phyloP scores from a whole-genome alignment of 2,113 vertebrate species.

The Cynoglossus semilaevis region DNA sequence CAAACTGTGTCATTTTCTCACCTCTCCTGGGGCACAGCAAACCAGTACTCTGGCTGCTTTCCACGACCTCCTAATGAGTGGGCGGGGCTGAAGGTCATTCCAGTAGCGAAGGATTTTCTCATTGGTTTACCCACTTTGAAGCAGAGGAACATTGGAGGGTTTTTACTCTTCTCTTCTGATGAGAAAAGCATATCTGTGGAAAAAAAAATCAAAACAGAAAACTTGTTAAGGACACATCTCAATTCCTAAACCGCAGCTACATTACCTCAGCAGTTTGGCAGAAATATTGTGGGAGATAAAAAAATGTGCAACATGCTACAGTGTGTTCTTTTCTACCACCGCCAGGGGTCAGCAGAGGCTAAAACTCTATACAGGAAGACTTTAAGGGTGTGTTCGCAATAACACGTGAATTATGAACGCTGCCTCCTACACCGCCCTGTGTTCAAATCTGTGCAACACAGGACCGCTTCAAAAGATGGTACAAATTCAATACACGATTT shows the following conservation, averaged over 20 bases:
- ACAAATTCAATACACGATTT: no score
- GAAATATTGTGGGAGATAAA: not conserved
- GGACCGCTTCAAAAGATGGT: no score
- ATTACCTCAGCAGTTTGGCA: no score
- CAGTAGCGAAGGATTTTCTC: slow-evolving; percentile 89
- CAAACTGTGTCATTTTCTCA: slow-evolving; percentile 36
- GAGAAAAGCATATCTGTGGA: slow-evolving; percentile 91
- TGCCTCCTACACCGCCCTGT: no score
- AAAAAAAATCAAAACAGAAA: not conserved
- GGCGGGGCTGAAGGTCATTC: slow-evolving; percentile 78
- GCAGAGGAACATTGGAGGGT: slow-evolving; percentile 97
- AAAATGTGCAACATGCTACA: no score
- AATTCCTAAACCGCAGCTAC: no score
- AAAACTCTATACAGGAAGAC: no score
- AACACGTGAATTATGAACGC: no score
- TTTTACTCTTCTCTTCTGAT: slow-evolving; percentile 95
- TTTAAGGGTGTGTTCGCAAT: no score
- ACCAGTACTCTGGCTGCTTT: slow-evolving; percentile 96
- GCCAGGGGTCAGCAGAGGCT: not conserved
- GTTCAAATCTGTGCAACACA: no score
- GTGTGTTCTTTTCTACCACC: not conserved
- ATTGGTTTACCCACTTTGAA: slow-evolving; percentile 98
- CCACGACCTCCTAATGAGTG: slow-evolving; percentile 78
- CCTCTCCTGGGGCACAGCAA: slow-evolving; percentile 97
- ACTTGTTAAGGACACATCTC: not conserved